Base-by-base conservation (phyloP, 1,140 invertebrate genomes). In the Globodera rostochiensis region DNA sequence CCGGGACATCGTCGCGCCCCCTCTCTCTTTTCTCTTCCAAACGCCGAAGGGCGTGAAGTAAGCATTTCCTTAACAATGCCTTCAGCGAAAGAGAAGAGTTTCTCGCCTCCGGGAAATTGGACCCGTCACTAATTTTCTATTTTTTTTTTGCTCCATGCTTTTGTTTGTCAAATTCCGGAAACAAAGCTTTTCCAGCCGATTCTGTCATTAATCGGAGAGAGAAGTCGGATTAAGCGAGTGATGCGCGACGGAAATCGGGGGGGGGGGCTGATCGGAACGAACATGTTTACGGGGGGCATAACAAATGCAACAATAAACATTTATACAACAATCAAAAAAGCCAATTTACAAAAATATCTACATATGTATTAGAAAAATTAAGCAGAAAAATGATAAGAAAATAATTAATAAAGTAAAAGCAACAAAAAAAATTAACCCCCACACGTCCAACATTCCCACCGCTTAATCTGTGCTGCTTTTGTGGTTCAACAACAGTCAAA, bases 221-320 rank as follows among this genome's bases (percentile, higher is more conserved):
- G 15, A 36, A 57, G 15, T 25, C 25, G 13, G 60, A 47, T 46
- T 57, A 50, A 50, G 49, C 36, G 49, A 46, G 4, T 57, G 74
- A 76, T 76, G 53, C 57, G 74, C 53, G 36, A 64, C 19, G 19
- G 57, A 76, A 76, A 64, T 50, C 8, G 53, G 73, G 57, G 46
- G 19, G 57, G 57, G 57, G 5, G 15, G 19, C 57, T 60, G 57
- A 60, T 60, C 57, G 57, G 57, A 60, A 60, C 19, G 57, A 60
- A 60, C 57, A 60, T 60, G 57, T 60, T 60, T 19, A 19, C 13
- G 15, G 57, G 57, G 9, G 57, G 19, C 6, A 13, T 74, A 47
- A 49, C 50, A 11, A 50, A 74, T 45, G 47, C 21, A 15, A 74
- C 9, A 74, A 49, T 36, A 36, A 36, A 36, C 36, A 36, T 36